A percentile compares a stretch with the other conserved stretches of the same genome.
These are phyloP conservation scores for Amphiprion percula DNA, from an alignment of 2,113 vertebrate species.

Conservation along the genomic window DNA sequence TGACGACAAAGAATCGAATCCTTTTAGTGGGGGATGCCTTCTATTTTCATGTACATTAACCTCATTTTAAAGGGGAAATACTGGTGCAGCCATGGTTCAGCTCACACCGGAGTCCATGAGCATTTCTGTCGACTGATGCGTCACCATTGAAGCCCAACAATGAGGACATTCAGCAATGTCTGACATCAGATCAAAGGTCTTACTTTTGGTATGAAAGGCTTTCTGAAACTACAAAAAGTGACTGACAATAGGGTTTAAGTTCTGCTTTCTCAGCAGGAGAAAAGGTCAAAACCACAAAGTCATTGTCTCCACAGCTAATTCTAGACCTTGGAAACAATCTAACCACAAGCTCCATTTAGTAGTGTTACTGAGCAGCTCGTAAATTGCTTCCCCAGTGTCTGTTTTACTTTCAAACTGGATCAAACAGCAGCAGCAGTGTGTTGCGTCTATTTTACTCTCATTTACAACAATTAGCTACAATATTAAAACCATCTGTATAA, in stretches of 20 bases:
- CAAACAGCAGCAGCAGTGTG: not conserved
- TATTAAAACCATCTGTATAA: too few species aligned
- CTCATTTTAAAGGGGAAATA: not conserved
- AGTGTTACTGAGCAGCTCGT: not conserved
- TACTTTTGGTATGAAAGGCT: not conserved
- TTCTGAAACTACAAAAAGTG: conserved; percentile 3
- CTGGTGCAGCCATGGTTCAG: conserved; percentile 12
- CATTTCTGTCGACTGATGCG: not conserved
- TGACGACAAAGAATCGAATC: not conserved
- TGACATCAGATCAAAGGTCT: not conserved
- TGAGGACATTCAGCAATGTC: conserved; percentile 16
- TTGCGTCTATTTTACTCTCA: not conserved
- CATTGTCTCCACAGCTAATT: not conserved
- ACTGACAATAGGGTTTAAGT: not conserved
- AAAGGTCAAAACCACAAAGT: conserved; percentile 5
- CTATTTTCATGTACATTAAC: not conserved
- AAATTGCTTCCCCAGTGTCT: not conserved
- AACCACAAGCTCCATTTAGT: not conserved
- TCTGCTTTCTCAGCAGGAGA: not conserved
- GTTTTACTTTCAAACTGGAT: not conserved
- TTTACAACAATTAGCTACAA: too few species aligned
- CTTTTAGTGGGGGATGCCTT: not conserved
- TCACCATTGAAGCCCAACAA: conserved; percentile 12
- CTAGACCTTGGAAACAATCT: not conserved
- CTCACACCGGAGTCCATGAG: conserved; percentile 6